phyloP scores from a whole-genome alignment of 2,888 invertebrate species.

The Endomychus coccineus region DNA sequence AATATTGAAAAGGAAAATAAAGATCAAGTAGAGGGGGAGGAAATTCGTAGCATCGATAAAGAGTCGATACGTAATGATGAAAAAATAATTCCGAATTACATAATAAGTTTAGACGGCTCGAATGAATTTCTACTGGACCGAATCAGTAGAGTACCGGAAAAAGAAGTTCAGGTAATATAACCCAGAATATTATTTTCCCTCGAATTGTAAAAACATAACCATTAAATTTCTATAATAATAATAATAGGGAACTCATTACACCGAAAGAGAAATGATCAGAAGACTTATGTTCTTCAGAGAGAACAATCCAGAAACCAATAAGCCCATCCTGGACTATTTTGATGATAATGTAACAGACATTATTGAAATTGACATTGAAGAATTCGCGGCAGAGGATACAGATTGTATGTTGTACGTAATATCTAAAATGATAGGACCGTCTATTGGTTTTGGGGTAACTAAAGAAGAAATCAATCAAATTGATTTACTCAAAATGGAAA shows the following conservation, averaged over 20 bases:
- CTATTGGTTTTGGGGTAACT: slow-evolving; percentile 34
- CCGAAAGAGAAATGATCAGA: slow-evolving; percentile 51
- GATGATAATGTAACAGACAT: slow-evolving; percentile 69
- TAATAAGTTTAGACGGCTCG: slow-evolving; percentile 48
- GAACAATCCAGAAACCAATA: slow-evolving; percentile 53
- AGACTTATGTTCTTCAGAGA: slow-evolving; percentile 51
- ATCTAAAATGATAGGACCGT: slow-evolving; percentile 51
- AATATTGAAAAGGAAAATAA: no score
- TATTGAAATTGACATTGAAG: slow-evolving; percentile 44
- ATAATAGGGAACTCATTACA: slow-evolving; percentile 44
- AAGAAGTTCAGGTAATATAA: slow-evolving; percentile 7
- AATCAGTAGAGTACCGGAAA: slow-evolving; percentile 45
- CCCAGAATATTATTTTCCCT: background rate
- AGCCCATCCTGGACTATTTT: slow-evolving; percentile 63
- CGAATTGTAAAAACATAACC: no score
- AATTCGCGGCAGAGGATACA: slow-evolving; percentile 50
- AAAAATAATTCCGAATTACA: slow-evolving; percentile 43
- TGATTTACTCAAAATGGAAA: slow-evolving; percentile 29
- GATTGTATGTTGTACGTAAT: slow-evolving; percentile 51
- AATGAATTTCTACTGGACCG: slow-evolving; percentile 57
- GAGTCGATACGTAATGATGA: slow-evolving; percentile 26
- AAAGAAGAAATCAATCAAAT: slow-evolving; percentile 34
- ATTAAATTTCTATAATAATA: no score
- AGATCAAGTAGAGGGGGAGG: no score
- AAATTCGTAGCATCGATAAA: no score